Evolutionary conservation across 2,888 invertebrate genomes (phyloP).

Genomic region (Xestobium rufovillosum): DNA sequence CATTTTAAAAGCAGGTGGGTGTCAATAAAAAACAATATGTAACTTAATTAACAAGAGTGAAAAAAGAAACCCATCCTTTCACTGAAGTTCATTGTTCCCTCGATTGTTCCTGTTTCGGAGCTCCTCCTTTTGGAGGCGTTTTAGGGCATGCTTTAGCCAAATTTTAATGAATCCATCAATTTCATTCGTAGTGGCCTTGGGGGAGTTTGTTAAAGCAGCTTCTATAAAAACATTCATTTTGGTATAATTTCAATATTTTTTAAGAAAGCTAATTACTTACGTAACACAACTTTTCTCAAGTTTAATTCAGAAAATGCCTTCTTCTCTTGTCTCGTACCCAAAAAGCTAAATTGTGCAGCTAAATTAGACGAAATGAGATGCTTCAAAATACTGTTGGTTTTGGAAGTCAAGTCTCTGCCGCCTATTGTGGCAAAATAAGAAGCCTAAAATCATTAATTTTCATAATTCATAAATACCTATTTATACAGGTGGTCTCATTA

Average conservation of each 20-base stretch:
- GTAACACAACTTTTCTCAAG: slow-evolving; percentile 1
- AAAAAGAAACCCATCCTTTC: background rate
- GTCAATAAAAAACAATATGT: background rate
- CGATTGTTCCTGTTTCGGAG: background rate
- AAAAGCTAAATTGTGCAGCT: slow-evolving; percentile 1
- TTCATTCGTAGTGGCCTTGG: background rate
- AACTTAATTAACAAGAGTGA: background rate
- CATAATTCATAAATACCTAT: background rate
- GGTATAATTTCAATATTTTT: background rate
- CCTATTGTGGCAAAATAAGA: background rate
- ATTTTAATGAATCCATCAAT: slow-evolving; percentile 1
- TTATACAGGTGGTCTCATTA: too few relatives aligned
- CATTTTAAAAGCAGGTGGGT: slow-evolving; percentile 1
- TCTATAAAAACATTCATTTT: background rate
- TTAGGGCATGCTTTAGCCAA: background rate
- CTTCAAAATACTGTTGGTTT: background rate
- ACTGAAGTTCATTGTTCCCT: too few relatives aligned
- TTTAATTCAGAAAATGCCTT: background rate
- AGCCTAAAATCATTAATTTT: slow-evolving; percentile 1
- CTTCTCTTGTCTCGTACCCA: slow-evolving; percentile 1
- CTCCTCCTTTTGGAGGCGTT: background rate
- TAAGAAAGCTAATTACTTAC: background rate
- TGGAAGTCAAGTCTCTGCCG: background rate
- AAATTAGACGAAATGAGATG: background rate
- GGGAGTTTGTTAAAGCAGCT: slow-evolving; percentile 1